A percentile compares a stretch with the other conserved stretches of the same genome.
These are phyloP conservation scores for Agrilus planipennis DNA, from an alignment of 1,140 invertebrate species.

Conservation along the genomic window DNA sequence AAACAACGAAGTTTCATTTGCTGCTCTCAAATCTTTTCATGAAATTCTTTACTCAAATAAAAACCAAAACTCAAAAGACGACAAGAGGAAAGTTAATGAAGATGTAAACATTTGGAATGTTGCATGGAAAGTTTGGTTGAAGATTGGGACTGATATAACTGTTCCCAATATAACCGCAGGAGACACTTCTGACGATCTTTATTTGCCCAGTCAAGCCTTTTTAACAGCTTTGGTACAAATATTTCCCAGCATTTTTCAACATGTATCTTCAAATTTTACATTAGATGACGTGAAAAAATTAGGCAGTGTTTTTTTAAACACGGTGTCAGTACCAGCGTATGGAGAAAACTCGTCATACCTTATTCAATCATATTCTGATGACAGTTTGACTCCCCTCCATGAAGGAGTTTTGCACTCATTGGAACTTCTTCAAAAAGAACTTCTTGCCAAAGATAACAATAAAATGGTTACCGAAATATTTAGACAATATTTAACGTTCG, in stretches of 20 bases:
- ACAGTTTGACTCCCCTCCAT: conserved; percentile 68
- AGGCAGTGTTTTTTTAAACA: conserved; percentile 63
- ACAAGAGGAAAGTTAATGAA: conserved; percentile 26
- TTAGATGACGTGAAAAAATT: conserved; percentile 66
- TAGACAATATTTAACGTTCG: conserved; percentile 61
- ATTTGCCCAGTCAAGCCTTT: conserved; percentile 84
- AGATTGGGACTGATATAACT: conserved; percentile 69
- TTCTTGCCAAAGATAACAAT: conserved; percentile 47
- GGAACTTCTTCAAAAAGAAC: conserved; percentile 71
- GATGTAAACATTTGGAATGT: conserved; percentile 59
- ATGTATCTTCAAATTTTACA: conserved; percentile 69
- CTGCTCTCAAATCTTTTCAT: conserved; percentile 90
- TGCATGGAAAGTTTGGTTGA: conserved; percentile 77
- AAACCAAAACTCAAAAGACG: conserved; percentile 28
- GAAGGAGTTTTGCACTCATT: conserved; percentile 70
- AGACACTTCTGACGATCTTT: conserved; percentile 45
- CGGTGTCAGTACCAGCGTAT: conserved; percentile 69
- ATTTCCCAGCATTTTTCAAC: conserved; percentile 84
- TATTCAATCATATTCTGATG: conserved; percentile 58
- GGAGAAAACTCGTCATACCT: conserved; percentile 73
- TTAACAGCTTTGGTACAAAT: conserved; percentile 87
- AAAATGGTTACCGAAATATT: conserved; percentile 71
- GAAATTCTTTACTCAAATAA: conserved; percentile 69
- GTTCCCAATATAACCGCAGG: conserved; percentile 46
- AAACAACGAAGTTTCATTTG: conserved; percentile 90